A percentile compares a stretch with the other conserved stretches of the same genome.
These are phyloP conservation scores for Metacarcinus magister DNA, from an alignment of 2,888 invertebrate species.

Conservation along the genomic window DNA sequence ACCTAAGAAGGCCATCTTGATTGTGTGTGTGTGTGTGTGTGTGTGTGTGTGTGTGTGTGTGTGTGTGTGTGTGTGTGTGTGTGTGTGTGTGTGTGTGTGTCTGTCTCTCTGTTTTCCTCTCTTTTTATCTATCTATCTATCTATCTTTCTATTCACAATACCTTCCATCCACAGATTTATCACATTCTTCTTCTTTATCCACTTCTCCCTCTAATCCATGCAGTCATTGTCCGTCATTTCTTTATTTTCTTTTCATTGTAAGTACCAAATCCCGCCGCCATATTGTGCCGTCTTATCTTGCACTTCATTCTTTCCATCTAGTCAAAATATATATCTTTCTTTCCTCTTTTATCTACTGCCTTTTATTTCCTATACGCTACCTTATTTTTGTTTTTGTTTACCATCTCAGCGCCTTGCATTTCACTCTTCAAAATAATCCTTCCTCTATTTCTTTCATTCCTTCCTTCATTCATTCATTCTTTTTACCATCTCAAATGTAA, in stretches of 20 bases:
- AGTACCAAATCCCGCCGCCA: no score
- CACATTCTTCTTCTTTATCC: no score
- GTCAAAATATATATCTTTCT: neutral
- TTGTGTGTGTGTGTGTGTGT: neutral
- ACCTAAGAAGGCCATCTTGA: no score
- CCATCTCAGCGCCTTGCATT: no score
- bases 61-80: conserved; percentile 28
- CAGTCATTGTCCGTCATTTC: no score
- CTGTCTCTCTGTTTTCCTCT: neutral
- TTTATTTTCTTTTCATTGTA: no score
- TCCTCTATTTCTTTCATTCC: neutral
- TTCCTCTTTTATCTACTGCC: neutral
- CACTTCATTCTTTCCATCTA: no score
- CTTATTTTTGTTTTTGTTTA: neutral
- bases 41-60: neutral
- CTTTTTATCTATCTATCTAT: neutral
- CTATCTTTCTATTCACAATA: no score
- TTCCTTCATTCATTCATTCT: neutral
- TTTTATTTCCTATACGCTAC: neutral
- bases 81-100: conserved; percentile 48
- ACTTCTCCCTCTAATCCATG: no score
- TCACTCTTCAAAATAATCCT: no score
- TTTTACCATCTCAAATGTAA: neutral
- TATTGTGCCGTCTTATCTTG: no score
- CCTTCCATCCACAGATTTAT: no score